These are phyloP conservation scores for Procambarus virginalis DNA, from an alignment of 1,140 invertebrate species.

Conservation along the genomic window DNA sequence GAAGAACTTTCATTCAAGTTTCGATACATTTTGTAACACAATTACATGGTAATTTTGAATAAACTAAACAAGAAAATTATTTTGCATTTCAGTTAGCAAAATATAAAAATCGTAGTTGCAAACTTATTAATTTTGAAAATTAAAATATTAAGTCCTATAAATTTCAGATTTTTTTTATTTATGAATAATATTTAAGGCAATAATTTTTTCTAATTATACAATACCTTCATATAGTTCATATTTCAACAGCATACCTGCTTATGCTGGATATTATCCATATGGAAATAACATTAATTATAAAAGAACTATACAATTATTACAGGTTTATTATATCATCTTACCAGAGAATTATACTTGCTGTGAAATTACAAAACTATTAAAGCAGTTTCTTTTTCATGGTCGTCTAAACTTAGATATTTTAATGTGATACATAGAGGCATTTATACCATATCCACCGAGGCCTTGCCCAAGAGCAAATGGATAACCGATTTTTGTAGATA, in stretches of 20 bases:
- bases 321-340: neutral
- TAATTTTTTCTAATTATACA: neutral
- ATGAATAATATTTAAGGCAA: neutral
- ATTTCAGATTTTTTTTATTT: neutral
- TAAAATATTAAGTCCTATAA: neutral
- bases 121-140: no score
- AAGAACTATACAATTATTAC: neutral
- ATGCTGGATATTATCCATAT: neutral
- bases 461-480: no score
- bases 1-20: neutral
- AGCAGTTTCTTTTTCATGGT: no score
- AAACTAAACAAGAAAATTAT: neutral
- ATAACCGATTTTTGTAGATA: no score
- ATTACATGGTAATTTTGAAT: neutral
- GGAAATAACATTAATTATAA: neutral
- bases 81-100: neutral
- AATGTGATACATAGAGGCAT: no score
- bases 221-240: neutral
- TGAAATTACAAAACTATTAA: neutral
- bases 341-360: neutral
- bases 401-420: no score
- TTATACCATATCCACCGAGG: no score
- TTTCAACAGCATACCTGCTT: neutral
- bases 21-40: neutral
- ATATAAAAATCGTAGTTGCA: neutral